Conservation (phyloP, 2,888 invertebrate genomes). For the Dryococelus australis region DNA sequence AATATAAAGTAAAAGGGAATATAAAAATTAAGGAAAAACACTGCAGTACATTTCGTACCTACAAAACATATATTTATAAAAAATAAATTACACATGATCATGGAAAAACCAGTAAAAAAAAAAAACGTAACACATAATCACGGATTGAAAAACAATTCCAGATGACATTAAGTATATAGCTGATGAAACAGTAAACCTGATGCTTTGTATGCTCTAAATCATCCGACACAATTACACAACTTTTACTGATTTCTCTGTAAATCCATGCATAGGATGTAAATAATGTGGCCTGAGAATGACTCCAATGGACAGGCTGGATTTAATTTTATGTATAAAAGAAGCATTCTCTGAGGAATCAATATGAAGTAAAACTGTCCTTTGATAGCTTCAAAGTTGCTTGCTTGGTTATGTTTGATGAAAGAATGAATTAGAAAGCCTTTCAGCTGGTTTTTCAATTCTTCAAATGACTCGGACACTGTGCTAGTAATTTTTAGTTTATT, state of each 20-base stretch:
- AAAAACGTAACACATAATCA: too few species aligned
- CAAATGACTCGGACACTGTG: neutral
- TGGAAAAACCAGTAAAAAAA: too few species aligned
- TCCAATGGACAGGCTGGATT: neutral
- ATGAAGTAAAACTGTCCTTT: neutral
- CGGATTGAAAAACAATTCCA: neutral
- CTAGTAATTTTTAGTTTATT: neutral
- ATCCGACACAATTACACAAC: neutral
- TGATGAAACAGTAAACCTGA: neutral
- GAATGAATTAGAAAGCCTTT: neutral
- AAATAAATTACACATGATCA: too few species aligned
- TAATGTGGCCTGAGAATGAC: constrained; percentile 11
- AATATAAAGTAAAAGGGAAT: too few species aligned
- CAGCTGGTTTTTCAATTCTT: neutral
- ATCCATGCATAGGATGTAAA: neutral
- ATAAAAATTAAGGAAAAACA: too few species aligned
- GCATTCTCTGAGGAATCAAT: neutral
- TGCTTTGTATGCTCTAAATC: neutral
- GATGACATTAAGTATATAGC: neutral
- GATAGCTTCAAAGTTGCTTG: neutral
- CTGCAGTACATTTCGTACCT: too few species aligned
- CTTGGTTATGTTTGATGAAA: neutral
- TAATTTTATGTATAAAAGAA: neutral
- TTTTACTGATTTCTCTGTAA: neutral
- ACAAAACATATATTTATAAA: too few species aligned